Conservation (phyloP, 2,113 vertebrate species). For the Poeciliopsis turrubarensis region DNA sequence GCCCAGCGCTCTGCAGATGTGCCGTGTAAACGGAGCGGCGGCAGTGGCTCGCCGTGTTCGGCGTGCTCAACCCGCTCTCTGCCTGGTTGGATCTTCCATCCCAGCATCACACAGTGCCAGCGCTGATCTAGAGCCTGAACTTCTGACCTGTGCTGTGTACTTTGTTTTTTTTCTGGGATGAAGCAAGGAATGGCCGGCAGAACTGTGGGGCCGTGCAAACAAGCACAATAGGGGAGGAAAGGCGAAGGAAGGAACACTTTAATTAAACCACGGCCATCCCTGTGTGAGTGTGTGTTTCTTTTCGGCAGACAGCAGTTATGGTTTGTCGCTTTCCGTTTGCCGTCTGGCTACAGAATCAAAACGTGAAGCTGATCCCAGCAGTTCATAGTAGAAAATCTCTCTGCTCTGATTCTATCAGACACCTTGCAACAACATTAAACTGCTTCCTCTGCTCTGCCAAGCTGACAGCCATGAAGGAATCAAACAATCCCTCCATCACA, state of each 20-base stretch:
- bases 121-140: slow-evolving; percentile 70
- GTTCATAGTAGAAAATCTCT: no score
- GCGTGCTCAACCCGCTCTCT: slow-evolving; percentile 34
- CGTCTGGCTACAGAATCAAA: neutral
- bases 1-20: neutral
- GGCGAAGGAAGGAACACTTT: slow-evolving; percentile 62
- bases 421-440: neutral
- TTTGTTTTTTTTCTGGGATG: slow-evolving; percentile 53
- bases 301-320: slow-evolving; percentile 14
- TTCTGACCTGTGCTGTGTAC: slow-evolving; percentile 73
- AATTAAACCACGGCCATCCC: slow-evolving; percentile 40
- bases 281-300: neutral
- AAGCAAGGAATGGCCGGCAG: slow-evolving; percentile 51
- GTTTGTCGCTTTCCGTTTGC: slow-evolving; percentile 23
- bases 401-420: neutral
- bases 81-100: slow-evolving; percentile 45
- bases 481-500: neutral
- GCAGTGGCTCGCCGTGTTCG: neutral
- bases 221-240: slow-evolving; percentile 64
- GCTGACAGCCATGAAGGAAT: slow-evolving; percentile 4
- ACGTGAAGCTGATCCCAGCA: no score
- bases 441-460: slow-evolving; percentile 1
- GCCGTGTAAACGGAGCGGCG: neutral
- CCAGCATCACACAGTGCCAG: slow-evolving; percentile 58
- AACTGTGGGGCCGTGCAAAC: slow-evolving; percentile 67